These are phyloP conservation scores for Prionace glauca DNA, from an alignment of 2,797 vertebrate species.

Conservation along the genomic window DNA sequence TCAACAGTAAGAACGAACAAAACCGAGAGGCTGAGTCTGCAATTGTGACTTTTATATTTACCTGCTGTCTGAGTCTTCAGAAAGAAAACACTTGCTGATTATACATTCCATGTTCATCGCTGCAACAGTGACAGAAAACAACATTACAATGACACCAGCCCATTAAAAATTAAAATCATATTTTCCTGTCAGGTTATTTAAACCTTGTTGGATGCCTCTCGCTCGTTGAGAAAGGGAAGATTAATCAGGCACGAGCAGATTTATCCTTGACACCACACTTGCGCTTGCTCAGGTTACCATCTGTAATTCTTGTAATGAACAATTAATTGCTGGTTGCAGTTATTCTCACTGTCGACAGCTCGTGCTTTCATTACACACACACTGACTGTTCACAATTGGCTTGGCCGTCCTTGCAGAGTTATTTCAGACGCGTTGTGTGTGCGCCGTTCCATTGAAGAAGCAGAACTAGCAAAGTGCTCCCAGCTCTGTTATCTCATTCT, in stretches of 20 bases:
- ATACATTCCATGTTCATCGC: neutral
- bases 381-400: neutral
- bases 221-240: constrained; percentile 2
- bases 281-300: neutral
- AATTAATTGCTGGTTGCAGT: constrained; percentile 19
- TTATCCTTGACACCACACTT: neutral
- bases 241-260: constrained; percentile 6
- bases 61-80: neutral
- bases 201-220: constrained; percentile 11
- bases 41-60: neutral
- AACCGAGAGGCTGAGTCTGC: neutral
- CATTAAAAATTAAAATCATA: constrained; percentile 38
- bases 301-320: constrained; percentile 30
- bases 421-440: neutral
- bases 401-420: no score
- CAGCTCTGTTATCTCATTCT: neutral
- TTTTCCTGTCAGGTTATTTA: constrained; percentile 32
- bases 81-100: neutral
- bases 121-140: constrained; percentile 7
- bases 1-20: neutral
- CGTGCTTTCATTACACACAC: neutral
- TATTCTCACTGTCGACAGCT: neutral
- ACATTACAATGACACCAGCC: constrained; percentile 20
- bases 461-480: neutral
- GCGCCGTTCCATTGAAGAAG: neutral